phyloP scores from a whole-genome alignment of 2,797 vertebrate species.

The Spheniscus humboldti region DNA sequence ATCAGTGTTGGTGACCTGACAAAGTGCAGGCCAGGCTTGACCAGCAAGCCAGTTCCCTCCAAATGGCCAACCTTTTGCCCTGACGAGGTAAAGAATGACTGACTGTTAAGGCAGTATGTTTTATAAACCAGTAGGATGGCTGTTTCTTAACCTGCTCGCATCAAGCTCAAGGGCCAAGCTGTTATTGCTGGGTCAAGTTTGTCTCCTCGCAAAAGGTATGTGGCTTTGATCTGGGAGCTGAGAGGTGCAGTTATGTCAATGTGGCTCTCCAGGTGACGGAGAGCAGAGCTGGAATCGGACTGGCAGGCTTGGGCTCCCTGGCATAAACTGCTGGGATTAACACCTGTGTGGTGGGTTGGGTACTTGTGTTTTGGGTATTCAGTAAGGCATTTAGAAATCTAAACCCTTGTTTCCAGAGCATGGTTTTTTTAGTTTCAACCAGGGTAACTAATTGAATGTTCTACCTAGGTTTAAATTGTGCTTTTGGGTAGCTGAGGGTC shows the following conservation, averaged over 20 bases:
- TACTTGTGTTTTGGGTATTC: background rate
- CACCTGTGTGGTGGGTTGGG: accelerated
- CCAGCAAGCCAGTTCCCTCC: background rate
- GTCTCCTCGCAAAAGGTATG: background rate
- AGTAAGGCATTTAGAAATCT: background rate
- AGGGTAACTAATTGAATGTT: background rate
- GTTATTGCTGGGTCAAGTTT: background rate
- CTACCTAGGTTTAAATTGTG: background rate
- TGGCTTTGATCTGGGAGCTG: background rate
- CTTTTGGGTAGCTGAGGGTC: background rate
- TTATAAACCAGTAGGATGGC: background rate
- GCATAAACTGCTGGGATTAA: background rate
- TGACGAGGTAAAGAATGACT: background rate
- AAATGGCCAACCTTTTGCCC: background rate
- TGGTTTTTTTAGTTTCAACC: background rate
- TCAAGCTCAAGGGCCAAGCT: background rate
- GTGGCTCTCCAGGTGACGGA: background rate
- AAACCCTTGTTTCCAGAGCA: background rate
- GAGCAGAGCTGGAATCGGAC: background rate
- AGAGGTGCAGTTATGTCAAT: accelerated
- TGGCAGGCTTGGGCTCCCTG: background rate
- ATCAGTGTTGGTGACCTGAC: background rate
- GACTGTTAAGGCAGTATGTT: background rate
- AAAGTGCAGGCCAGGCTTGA: background rate
- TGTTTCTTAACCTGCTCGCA: background rate